phyloP scores from a whole-genome alignment of 2,888 invertebrate species.

The Drosophila acutilabella region DNA sequence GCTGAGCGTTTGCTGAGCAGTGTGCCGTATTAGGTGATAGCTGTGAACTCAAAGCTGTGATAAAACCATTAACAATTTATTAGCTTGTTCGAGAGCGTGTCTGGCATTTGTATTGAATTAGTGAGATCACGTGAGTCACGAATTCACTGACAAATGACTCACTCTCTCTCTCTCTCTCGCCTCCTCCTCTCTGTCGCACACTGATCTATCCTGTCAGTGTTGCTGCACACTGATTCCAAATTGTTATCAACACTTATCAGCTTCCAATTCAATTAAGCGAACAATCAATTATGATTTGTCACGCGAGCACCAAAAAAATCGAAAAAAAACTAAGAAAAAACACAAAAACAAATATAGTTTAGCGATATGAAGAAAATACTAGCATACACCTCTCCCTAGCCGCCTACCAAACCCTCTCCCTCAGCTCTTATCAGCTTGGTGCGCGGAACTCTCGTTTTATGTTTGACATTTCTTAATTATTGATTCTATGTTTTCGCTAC shows the following conservation, averaged over 20 bases:
- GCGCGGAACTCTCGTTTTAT: slow-evolving; percentile 66
- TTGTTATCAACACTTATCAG: slow-evolving; percentile 50
- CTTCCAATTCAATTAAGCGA: slow-evolving; percentile 81
- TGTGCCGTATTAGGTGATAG: slow-evolving; percentile 54
- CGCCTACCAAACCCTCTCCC: neutral
- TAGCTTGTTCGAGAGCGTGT: slow-evolving; percentile 66
- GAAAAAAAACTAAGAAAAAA: slow-evolving; percentile 15
- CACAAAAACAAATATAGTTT: slow-evolving; percentile 35
- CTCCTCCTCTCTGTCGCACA: neutral
- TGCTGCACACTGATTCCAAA: slow-evolving; percentile 12
- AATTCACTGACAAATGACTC: slow-evolving; percentile 36
- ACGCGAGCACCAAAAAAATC: slow-evolving; percentile 63
- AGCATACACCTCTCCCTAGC: slow-evolving; percentile 2
- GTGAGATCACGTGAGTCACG: slow-evolving; percentile 61
- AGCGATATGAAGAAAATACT: slow-evolving; percentile 35
- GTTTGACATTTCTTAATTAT: slow-evolving; percentile 83
- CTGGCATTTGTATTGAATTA: slow-evolving; percentile 43
- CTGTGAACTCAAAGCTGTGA: slow-evolving; percentile 73
- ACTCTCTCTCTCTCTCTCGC: slow-evolving; percentile 17
- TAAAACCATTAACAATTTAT: slow-evolving; percentile 80
- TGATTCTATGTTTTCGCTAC: slow-evolving; percentile 83
- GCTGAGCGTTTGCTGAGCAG: slow-evolving; percentile 16
- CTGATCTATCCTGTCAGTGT: slow-evolving; percentile 17
- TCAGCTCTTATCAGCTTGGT: slow-evolving; percentile 24
- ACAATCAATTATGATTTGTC: slow-evolving; percentile 83